phyloP scores from a whole-genome alignment of 2,113 vertebrate genomes.

The Gymnorhina tibicen region DNA sequence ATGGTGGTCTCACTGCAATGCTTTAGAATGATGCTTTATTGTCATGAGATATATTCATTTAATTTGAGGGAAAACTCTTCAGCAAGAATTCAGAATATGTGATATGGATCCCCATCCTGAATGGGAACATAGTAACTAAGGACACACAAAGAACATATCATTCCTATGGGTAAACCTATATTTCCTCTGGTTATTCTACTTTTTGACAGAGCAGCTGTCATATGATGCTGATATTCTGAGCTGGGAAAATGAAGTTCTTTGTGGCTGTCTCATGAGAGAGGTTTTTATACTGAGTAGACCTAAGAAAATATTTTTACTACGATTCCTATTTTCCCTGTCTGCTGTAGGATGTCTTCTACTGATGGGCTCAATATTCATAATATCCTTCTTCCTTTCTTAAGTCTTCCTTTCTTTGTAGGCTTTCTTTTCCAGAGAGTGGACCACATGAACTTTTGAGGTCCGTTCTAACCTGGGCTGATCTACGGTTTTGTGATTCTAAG shows the following conservation, averaged over 20 bases:
- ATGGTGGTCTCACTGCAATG: not conserved
- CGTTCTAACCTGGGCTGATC: not conserved
- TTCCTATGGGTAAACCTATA: not conserved
- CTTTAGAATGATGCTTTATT: not conserved
- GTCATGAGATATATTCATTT: not conserved
- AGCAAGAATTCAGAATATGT: not conserved
- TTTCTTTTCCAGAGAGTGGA: not conserved
- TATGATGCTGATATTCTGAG: not conserved
- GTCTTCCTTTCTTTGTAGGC: not conserved
- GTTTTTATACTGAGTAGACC: not conserved
- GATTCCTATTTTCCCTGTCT: not conserved
- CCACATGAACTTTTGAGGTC: not conserved
- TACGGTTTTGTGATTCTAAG: not conserved
- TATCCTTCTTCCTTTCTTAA: not conserved
- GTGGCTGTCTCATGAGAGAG: not conserved
- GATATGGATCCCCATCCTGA: not conserved
- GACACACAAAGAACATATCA: not conserved
- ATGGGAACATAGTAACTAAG: not conserved
- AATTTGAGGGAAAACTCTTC: not conserved
- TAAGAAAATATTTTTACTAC: not conserved
- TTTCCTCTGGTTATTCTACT: not conserved
- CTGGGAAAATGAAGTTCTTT: not conserved
- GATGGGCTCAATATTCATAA: not conserved
- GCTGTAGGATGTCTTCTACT: not conserved
- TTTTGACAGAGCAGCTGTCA: not conserved